Percentiles rank a stretch among this genome's conserved stretches.
phyloP scores from a whole-genome alignment of 2,888 invertebrate genomes.

The Acanthopleura granulata region DNA sequence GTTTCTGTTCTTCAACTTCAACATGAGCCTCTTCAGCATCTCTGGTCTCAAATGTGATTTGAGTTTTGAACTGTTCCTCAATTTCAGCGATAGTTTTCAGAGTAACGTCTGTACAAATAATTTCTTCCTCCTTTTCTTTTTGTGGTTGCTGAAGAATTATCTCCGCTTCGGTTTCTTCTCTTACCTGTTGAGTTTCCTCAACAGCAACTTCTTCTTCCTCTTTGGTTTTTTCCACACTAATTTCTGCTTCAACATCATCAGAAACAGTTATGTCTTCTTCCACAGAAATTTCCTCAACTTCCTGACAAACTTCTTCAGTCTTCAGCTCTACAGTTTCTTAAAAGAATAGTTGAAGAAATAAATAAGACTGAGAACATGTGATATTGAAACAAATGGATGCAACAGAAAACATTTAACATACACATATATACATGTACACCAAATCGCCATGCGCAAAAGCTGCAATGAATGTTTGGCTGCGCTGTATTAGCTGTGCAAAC shows the following conservation, averaged over 20 bases:
- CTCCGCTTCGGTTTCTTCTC: slow-evolving; percentile 27
- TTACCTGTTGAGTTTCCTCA: slow-evolving; percentile 8
- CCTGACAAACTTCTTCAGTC: background rate
- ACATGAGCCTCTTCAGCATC: slow-evolving; percentile 12
- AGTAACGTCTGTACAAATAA: background rate
- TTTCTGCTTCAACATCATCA: slow-evolving; percentile 18
- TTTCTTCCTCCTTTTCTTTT: slow-evolving; percentile 22
- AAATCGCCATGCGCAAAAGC: background rate
- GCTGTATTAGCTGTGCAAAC: too few species aligned
- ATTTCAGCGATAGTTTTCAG: background rate
- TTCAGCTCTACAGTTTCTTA: background rate
- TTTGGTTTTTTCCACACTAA: slow-evolving; percentile 4
- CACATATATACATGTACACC: background rate
- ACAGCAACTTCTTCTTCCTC: slow-evolving; percentile 5
- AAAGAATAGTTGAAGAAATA: background rate
- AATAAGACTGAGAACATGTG: too few species aligned
- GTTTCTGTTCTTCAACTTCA: slow-evolving; percentile 17
- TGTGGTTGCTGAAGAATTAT: slow-evolving; percentile 27
- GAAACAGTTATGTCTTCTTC: background rate
- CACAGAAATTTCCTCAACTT: slow-evolving; percentile 11
- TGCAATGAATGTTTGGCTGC: too few species aligned
- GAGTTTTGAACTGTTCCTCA: background rate
- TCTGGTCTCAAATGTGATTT: background rate
- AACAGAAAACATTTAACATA: background rate
- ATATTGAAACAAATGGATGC: too few species aligned